phyloP scores from a whole-genome alignment of 2,797 vertebrate genomes.

The Muscicapa striata region DNA sequence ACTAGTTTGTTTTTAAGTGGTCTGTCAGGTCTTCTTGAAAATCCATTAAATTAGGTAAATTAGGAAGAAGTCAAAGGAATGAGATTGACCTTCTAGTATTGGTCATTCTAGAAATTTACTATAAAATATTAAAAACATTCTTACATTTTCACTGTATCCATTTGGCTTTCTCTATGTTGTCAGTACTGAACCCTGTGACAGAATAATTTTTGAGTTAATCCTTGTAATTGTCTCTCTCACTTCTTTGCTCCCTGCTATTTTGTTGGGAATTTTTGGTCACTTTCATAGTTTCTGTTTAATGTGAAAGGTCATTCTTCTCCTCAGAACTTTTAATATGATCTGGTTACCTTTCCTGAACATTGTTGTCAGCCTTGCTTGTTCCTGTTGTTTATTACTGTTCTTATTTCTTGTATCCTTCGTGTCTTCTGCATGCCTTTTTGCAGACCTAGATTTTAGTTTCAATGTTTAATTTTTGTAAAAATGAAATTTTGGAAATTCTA shows the following conservation, averaged over 20 bases:
- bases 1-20: not conserved
- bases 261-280: not conserved
- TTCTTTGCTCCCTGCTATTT: not conserved
- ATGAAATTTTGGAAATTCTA: not conserved
- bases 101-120: not conserved
- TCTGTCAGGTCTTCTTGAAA: not conserved
- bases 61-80: not conserved
- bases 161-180: not conserved
- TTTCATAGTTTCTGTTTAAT: not conserved
- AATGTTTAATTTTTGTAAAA: not conserved
- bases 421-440: not conserved
- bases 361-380: not conserved
- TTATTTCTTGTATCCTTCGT: not conserved
- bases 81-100: not conserved
- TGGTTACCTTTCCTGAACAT: not conserved
- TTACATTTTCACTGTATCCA: fast-evolving
- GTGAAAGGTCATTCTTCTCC: not conserved
- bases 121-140: fast-evolving
- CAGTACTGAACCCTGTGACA: not conserved
- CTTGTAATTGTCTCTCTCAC: not conserved
- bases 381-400: not conserved
- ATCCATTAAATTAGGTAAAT: not conserved
- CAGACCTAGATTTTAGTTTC: not conserved
- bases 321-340: not conserved
- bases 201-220: not conserved